phyloP scores from a whole-genome alignment of 2,113 vertebrate species.

The Microcebus lehilahytsara region DNA sequence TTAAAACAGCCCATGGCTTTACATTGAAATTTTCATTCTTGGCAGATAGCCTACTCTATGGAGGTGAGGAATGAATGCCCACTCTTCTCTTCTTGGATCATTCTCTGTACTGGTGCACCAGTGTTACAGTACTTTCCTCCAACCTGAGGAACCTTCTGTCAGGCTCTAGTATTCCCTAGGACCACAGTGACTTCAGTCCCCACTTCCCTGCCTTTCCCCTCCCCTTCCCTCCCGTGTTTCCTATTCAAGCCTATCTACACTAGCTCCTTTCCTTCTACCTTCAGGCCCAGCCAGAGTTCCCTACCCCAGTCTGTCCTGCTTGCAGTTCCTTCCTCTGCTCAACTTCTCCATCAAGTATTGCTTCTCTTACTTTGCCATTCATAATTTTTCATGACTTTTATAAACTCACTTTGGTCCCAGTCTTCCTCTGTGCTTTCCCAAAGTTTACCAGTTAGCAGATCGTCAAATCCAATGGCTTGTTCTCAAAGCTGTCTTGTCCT shows the following conservation, averaged over 20 bases:
- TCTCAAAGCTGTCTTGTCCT: neutral
- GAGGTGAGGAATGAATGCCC: neutral
- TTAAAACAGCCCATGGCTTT: neutral
- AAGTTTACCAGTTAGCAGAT: neutral
- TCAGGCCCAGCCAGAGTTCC: too few species aligned
- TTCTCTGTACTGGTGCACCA: neutral
- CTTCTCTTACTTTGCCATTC: neutral
- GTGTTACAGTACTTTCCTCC: neutral
- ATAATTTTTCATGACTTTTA: neutral
- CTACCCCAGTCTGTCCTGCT: fast-evolving
- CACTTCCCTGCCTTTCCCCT: neutral
- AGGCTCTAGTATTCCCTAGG: neutral
- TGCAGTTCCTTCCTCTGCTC: neutral
- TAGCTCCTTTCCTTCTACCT: neutral
- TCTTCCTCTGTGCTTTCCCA: neutral
- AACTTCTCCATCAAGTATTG: neutral
- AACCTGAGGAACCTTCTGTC: neutral
- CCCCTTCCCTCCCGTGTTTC: neutral
- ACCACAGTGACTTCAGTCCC: neutral
- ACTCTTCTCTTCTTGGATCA: neutral
- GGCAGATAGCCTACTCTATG: neutral
- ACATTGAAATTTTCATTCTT: neutral
- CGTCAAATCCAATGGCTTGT: neutral
- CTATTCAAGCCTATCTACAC: neutral
- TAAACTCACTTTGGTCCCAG: neutral